These are phyloP conservation scores for Pluvialis apricaria DNA, from an alignment of 2,113 vertebrate genomes.

Conservation along the genomic window DNA sequence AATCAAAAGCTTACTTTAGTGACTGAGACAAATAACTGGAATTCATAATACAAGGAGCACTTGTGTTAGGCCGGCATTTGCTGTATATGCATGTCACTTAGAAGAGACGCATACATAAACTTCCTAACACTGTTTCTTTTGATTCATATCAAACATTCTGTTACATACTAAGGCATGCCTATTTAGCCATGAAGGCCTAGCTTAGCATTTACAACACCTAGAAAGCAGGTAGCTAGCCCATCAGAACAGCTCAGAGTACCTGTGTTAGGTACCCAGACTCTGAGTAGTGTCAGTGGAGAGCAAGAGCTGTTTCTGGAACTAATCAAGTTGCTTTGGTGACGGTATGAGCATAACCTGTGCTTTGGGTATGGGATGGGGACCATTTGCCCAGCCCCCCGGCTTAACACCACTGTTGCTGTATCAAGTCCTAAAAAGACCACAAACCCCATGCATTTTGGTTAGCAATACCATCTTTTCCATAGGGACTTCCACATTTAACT, in stretches of 20 bases:
- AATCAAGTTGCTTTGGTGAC: background rate
- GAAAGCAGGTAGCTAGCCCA: background rate
- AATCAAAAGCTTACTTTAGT: background rate
- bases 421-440: background rate
- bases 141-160: background rate
- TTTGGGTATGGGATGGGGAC: background rate
- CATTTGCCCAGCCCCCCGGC: background rate
- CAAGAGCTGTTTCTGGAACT: background rate
- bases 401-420: background rate
- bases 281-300: background rate
- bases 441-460: background rate
- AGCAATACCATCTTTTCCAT: background rate
- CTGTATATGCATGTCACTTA: rapidly evolving
- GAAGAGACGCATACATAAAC: background rate
- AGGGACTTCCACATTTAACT: background rate
- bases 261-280: background rate
- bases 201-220: background rate
- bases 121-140: background rate
- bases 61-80: background rate
- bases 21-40: background rate
- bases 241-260: background rate
- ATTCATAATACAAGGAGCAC: background rate
- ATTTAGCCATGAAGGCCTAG: background rate
- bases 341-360: background rate
- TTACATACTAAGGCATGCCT: background rate